Conservation (phyloP, 2,888 invertebrate genomes). For the Thera britannica region DNA sequence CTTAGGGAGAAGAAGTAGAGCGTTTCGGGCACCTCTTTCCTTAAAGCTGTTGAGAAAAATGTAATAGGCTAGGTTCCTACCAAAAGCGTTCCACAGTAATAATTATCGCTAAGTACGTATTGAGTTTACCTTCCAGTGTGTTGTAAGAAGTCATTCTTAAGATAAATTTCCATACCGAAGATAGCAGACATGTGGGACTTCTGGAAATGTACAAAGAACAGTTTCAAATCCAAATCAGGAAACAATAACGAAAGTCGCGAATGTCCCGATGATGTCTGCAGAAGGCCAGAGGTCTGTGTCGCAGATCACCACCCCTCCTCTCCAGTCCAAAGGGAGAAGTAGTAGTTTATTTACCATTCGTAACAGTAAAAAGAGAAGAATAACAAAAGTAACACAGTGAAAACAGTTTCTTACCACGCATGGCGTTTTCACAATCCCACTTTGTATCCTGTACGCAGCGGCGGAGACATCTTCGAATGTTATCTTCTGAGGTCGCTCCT, state of each 20-base stretch:
- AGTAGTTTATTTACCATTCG: no score
- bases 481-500: slow-evolving; percentile 88
- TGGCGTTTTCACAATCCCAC: slow-evolving; percentile 92
- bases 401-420: slow-evolving; percentile 88
- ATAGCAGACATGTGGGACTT: slow-evolving; percentile 91
- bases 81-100: background rate
- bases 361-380: no score
- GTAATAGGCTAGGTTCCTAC: no score
- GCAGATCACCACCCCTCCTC: no score
- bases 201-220: slow-evolving; percentile 74
- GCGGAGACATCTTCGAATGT: slow-evolving; percentile 94
- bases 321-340: no score
- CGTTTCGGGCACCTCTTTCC: slow-evolving; percentile 96
- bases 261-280: no score
- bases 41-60: slow-evolving; percentile 88
- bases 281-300: no score
- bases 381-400: background rate
- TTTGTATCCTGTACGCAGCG: slow-evolving; percentile 94
- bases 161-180: slow-evolving; percentile 93
- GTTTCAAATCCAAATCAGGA: no score
- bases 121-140: slow-evolving; percentile 93
- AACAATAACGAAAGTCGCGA: no score
- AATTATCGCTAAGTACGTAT: background rate
- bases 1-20: slow-evolving; percentile 89
- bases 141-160: slow-evolving; percentile 97